Percentiles rank a stretch among this genome's conserved stretches.
These are phyloP conservation scores for Pangasius macronema DNA, from an alignment of 2,797 vertebrate genomes.

Conservation along the genomic window DNA sequence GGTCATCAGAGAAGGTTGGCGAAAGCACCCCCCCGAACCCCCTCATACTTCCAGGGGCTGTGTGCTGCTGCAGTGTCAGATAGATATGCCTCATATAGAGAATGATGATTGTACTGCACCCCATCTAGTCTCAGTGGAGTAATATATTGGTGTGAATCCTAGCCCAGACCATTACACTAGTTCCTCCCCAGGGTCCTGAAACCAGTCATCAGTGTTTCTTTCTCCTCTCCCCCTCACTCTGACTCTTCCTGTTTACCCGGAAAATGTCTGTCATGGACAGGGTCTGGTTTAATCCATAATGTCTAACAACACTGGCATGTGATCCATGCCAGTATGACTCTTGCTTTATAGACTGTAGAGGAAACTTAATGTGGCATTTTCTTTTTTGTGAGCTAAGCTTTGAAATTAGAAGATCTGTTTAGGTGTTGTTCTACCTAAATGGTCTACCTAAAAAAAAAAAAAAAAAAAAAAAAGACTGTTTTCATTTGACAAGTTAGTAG, in stretches of 20 bases:
- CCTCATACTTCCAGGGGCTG: neutral
- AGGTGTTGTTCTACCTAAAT: neutral
- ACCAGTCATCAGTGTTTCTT: constrained; percentile 1
- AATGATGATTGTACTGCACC: neutral
- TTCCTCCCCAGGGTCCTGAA: neutral
- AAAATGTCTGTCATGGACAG: neutral
- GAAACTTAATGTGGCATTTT: neutral
- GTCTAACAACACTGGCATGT: neutral
- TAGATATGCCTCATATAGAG: neutral
- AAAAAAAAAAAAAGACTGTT: neutral
- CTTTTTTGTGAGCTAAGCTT: neutral
- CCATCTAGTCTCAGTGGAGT: constrained; percentile 11
- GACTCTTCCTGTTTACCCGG: neutral
- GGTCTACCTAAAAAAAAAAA: neutral
- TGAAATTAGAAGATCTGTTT: neutral
- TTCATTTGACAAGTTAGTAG: neutral
- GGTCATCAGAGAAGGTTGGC: neutral
- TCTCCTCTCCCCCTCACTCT: too few relatives aligned
- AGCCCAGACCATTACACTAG: constrained; percentile 15
- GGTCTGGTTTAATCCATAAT: neutral
- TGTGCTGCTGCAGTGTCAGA: neutral
- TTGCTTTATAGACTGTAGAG: neutral
- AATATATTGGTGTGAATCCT: neutral
- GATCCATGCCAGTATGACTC: neutral
- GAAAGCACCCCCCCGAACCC: neutral